Percentiles rank a stretch among this genome's conserved stretches.
Conservation (phyloP, 2,888 invertebrate species). For the Microctonus brassicae region DNA sequence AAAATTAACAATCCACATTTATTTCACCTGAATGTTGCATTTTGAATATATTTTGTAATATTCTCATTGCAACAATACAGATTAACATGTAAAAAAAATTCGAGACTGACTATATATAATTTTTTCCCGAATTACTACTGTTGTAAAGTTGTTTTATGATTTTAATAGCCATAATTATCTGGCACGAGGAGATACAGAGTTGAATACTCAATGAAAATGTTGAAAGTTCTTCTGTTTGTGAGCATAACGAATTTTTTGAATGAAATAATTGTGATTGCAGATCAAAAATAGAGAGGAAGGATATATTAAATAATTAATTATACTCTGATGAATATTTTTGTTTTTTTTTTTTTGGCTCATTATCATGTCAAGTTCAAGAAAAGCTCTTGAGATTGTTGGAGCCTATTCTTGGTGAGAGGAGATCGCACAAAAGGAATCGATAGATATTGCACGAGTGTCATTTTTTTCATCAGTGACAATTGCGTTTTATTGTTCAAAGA, state of each 20-base stretch:
- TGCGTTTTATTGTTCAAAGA: conserved; percentile 9
- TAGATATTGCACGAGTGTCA: conserved; percentile 12
- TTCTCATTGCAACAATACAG: conserved; percentile 3
- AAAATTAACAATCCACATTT: conserved; percentile 11
- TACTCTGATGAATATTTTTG: conserved; percentile 6
- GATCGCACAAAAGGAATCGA: not conserved
- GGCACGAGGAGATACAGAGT: conserved; percentile 12
- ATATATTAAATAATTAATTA: conserved; percentile 1
- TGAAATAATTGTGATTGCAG: conserved; percentile 15
- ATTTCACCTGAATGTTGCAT: conserved; percentile 6
- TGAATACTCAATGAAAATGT: not conserved
- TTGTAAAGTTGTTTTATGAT: not conserved
- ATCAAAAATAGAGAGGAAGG: not conserved
- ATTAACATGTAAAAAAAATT: not conserved
- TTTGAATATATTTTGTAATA: not conserved
- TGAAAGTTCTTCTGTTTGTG: not conserved
- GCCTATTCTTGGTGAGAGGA: conserved; percentile 6
- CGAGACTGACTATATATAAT: not conserved
- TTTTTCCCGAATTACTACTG: conserved; percentile 16
- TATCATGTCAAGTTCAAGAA: conserved; percentile 2
- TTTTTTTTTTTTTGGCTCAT: not conserved
- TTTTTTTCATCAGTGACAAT: not conserved
- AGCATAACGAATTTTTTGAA: conserved; percentile 1
- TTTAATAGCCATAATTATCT: conserved; percentile 16
- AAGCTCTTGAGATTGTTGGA: conserved; percentile 10